These are phyloP conservation scores for Penaeus chinensis DNA, from an alignment of 1,140 invertebrate genomes.

Conservation along the genomic window DNA sequence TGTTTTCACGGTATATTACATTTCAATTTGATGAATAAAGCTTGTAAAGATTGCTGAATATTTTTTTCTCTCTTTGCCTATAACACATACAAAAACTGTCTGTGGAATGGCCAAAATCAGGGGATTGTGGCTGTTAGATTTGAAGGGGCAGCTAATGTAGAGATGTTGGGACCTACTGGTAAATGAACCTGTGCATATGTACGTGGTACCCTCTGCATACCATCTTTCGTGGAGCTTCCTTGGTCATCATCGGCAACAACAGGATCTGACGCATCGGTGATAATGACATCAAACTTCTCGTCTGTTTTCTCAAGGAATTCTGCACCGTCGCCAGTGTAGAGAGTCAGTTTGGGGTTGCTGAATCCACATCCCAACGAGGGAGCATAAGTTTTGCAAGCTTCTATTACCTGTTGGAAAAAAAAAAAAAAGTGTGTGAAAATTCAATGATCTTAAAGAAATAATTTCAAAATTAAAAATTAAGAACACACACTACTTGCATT, in stretches of 20 bases:
- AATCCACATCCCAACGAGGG: slow-evolving; percentile 92
- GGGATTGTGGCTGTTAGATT: too few relatives aligned
- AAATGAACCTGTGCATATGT: neutral
- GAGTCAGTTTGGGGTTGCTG: slow-evolving; percentile 81
- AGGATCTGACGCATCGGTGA: slow-evolving; percentile 98
- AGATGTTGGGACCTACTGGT: neutral
- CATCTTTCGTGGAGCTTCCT: slow-evolving; percentile 31
- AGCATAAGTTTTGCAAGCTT: slow-evolving; percentile 89
- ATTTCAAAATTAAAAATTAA: neutral
- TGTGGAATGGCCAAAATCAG: too few relatives aligned
- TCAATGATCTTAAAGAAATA: neutral
- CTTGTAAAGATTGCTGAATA: too few relatives aligned
- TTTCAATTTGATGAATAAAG: too few relatives aligned
- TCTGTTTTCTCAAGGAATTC: slow-evolving; percentile 91
- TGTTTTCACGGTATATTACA: too few relatives aligned
- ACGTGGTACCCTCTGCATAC: slow-evolving; percentile 1
- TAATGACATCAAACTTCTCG: slow-evolving; percentile 94
- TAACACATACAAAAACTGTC: too few relatives aligned
- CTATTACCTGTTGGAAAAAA: slow-evolving; percentile 79
- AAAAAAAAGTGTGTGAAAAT: neutral
- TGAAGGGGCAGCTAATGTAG: neutral
- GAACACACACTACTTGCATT: too few relatives aligned
- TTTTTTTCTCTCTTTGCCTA: too few relatives aligned
- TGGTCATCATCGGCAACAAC: slow-evolving; percentile 71
- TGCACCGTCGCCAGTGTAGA: slow-evolving; percentile 94